Evolutionary conservation across 2,113 vertebrate genomes (phyloP).

Genomic region (Scalopus aquaticus): DNA sequence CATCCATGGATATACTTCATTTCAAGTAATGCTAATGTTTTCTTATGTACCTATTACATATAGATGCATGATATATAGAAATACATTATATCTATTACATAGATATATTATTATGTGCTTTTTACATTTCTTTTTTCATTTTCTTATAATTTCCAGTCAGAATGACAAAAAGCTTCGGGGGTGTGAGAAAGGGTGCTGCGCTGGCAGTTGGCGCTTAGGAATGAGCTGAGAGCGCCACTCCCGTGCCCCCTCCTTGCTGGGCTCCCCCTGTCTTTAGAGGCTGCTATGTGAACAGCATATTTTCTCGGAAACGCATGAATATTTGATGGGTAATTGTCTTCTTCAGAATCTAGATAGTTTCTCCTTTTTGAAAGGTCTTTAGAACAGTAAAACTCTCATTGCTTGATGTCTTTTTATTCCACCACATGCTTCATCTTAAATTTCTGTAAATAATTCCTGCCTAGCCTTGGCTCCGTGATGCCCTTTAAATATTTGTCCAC

Average conservation of each 20-base stretch:
- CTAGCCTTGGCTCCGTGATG: slow-evolving; percentile 35
- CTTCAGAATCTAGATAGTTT: not conserved
- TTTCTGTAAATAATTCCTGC: slow-evolving; percentile 71
- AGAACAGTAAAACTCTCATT: not conserved
- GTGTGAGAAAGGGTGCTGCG: not conserved
- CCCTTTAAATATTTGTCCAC: slow-evolving; percentile 78
- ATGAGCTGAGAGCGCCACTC: not conserved
- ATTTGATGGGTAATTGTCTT: not conserved
- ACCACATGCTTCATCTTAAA: slow-evolving; percentile 35
- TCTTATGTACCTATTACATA: not conserved
- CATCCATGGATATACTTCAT: not conserved
- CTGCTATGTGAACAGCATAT: not conserved
- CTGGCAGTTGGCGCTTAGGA: not conserved
- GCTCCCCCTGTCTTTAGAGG: not conserved
- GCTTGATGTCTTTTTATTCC: slow-evolving; percentile 59
- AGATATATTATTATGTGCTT: not conserved
- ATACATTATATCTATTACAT: not conserved
- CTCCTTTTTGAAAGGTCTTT: not conserved
- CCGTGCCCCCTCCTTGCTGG: not conserved
- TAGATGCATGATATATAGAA: not conserved
- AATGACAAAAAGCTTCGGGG: not conserved
- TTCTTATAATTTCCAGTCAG: not conserved
- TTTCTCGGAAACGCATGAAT: not conserved
- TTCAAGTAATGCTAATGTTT: not conserved
- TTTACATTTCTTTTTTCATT: slow-evolving; percentile 10